A percentile compares a stretch with the other conserved stretches of the same genome.
Evolutionary conservation across 2,113 vertebrate genomes (phyloP).

Genomic region (Megatriorchis doriae): DNA sequence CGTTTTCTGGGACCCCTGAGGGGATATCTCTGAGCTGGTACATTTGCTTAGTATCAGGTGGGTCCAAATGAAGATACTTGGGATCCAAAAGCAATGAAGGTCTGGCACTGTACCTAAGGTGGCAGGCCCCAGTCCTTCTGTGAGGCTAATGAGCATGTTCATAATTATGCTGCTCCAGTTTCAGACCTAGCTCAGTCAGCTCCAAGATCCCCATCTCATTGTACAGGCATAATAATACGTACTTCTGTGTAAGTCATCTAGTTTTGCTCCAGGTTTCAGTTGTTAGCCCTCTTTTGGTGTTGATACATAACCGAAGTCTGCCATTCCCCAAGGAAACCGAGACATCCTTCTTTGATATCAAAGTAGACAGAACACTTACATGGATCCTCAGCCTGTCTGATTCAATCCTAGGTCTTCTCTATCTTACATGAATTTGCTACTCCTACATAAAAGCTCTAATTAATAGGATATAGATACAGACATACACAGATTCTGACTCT

Average conservation of each 20-base stretch:
- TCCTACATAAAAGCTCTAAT: not conserved
- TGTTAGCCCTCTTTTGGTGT: not conserved
- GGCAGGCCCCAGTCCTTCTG: not conserved
- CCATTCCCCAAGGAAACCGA: not conserved
- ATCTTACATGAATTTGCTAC: not conserved
- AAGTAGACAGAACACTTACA: not conserved
- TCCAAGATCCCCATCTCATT: too few relatives aligned
- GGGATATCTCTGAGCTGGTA: not conserved
- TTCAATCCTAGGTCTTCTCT: not conserved
- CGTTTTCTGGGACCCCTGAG: not conserved
- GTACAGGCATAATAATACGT: not conserved
- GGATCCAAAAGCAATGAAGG: not conserved
- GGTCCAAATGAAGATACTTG: not conserved
- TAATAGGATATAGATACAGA: not conserved
- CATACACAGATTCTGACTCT: not conserved
- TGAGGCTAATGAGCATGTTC: not conserved
- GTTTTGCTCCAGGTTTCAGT: not conserved
- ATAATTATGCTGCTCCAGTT: not conserved
- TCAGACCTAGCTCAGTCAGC: not conserved
- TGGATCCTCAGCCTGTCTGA: not conserved
- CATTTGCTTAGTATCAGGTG: not conserved
- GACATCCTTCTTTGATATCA: not conserved
- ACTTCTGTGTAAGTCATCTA: not conserved
- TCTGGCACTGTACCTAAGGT: not conserved
- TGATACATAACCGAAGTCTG: fast-evolving